A percentile compares a stretch with the other conserved stretches of the same genome.
These are phyloP conservation scores for Scaptomyza pallida DNA, from an alignment of 1,140 invertebrate genomes.

Conservation along the genomic window DNA sequence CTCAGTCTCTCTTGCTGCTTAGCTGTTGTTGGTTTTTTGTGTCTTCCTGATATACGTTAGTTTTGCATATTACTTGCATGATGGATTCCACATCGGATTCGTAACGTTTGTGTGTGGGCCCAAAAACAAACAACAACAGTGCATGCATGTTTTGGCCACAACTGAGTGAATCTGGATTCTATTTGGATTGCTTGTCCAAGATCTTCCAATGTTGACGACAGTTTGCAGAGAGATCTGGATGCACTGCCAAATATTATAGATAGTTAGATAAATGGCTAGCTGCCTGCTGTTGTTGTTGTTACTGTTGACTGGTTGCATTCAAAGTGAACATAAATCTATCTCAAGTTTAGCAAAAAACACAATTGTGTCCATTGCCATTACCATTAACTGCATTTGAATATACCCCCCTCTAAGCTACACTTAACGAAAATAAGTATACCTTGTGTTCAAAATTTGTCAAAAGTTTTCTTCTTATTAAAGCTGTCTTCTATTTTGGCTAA, in stretches of 20 bases:
- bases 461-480: not conserved
- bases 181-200: slow-evolving; percentile 7
- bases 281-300: not conserved
- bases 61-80: slow-evolving; percentile 79
- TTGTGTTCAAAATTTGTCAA: not conserved
- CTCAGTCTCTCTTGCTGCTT: slow-evolving; percentile 1
- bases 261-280: not conserved
- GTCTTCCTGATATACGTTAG: slow-evolving; percentile 25
- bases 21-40: slow-evolving; percentile 13
- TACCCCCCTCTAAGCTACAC: not conserved
- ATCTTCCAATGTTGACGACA: slow-evolving; percentile 34
- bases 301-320: slow-evolving; percentile 12
- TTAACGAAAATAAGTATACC: not conserved
- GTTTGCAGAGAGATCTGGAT: slow-evolving; percentile 51
- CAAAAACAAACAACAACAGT: slow-evolving; percentile 58
- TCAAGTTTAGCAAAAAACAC: slow-evolving; percentile 4
- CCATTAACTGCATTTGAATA: slow-evolving; percentile 49
- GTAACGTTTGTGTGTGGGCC: slow-evolving; percentile 69
- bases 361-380: slow-evolving; percentile 60
- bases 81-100: slow-evolving; percentile 74
- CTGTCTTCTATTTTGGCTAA: not conserved
- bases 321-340: slow-evolving; percentile 39
- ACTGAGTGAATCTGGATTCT: not conserved
- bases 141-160: not conserved
- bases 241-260: slow-evolving; percentile 41